Conservation (phyloP, 2,888 invertebrate species). For the Nesidiocoris tenuis region DNA sequence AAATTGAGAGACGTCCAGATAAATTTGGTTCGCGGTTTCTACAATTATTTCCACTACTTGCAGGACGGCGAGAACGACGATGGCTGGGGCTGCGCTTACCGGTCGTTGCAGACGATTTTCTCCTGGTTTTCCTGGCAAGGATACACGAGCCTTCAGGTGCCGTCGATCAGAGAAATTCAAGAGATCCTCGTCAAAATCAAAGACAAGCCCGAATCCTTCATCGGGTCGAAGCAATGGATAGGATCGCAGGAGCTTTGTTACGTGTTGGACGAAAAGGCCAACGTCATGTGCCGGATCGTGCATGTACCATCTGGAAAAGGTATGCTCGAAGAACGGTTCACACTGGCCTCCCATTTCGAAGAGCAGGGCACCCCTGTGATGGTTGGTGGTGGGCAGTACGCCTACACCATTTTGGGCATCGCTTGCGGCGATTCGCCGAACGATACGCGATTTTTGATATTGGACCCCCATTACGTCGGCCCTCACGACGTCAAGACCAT, state of each 20-base stretch:
- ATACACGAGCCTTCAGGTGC: constrained; percentile 72
- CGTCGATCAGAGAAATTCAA: constrained; percentile 84
- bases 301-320: constrained; percentile 80
- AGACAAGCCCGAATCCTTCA: constrained; percentile 83
- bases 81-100: constrained; percentile 99
- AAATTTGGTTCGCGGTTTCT: constrained; percentile 72
- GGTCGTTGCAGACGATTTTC: constrained; percentile 54
- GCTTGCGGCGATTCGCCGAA: constrained; percentile 79
- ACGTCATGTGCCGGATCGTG: constrained; percentile 76
- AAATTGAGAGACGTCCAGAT: constrained; percentile 27
- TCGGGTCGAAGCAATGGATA: constrained; percentile 94
- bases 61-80: constrained; percentile 91
- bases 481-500: constrained; percentile 74
- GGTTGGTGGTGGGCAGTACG: constrained; percentile 98
- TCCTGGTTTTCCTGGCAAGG: constrained; percentile 67
- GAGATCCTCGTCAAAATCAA: constrained; percentile 90
- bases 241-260: constrained; percentile 96
- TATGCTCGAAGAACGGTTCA: constrained; percentile 55
- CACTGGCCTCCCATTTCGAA: constrained; percentile 86
- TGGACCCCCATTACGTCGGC: constrained; percentile 98
- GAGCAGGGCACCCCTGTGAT: constrained; percentile 94
- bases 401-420: constrained; percentile 96
- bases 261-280: constrained; percentile 78
- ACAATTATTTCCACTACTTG: constrained; percentile 95
- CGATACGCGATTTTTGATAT: constrained; percentile 85